phyloP scores from a whole-genome alignment of 1,140 invertebrate genomes.

The Drosophila trapezifrons region DNA sequence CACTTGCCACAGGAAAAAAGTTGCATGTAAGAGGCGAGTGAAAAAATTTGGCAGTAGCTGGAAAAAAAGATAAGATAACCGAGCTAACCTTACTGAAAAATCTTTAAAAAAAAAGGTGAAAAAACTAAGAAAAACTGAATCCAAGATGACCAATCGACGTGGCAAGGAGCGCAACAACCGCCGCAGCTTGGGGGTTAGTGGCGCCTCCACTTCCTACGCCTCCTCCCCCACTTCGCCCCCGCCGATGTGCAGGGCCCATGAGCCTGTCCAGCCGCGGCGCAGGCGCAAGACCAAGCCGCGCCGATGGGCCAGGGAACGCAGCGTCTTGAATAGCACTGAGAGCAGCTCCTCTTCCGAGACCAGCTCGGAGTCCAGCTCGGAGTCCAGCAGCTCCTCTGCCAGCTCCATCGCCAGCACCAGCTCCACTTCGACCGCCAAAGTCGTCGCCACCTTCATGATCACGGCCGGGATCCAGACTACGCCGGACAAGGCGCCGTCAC shows the following conservation, averaged over 20 bases:
- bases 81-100: background rate
- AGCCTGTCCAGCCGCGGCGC: background rate
- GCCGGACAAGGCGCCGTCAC: too few species aligned
- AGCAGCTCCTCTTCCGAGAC: background rate
- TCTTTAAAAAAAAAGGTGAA: too few species aligned
- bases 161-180: too few species aligned
- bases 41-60: background rate
- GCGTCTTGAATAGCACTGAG: background rate
- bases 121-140: background rate
- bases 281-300: background rate
- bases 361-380: background rate
- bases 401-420: too few species aligned
- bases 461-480: too few species aligned
- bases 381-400: too few species aligned
- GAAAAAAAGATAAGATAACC: background rate
- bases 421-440: too few species aligned
- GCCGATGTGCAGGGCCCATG: too few species aligned
- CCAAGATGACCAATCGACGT: too few species aligned
- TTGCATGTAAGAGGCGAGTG: background rate
- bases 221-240: background rate
- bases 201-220: too few species aligned
- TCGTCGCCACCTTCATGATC: too few species aligned
- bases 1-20: background rate
- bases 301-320: slow-evolving; percentile 1
- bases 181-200: too few species aligned